A percentile compares a stretch with the other conserved stretches of the same genome.
Evolutionary conservation across 2,888 invertebrate species (phyloP).

Genomic region (Phengaris arion): DNA sequence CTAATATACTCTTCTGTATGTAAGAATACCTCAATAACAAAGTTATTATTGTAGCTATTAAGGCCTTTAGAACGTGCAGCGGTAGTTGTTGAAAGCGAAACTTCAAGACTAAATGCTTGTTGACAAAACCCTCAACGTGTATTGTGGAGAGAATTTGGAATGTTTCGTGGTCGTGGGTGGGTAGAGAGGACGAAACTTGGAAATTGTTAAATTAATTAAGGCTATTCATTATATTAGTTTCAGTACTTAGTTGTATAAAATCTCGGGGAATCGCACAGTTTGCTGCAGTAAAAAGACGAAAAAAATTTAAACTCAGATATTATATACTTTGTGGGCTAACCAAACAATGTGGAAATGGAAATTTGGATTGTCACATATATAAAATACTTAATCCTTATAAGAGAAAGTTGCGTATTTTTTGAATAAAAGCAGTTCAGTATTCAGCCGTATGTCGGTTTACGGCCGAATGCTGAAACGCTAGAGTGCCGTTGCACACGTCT

Average conservation of each 20-base stretch:
- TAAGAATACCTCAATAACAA: constrained; percentile 13
- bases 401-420: too few relatives aligned
- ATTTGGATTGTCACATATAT: too few relatives aligned
- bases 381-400: too few relatives aligned
- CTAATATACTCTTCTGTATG: background rate
- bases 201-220: constrained; percentile 11
- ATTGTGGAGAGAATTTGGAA: background rate
- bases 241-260: background rate
- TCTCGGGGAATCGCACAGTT: too few relatives aligned
- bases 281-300: too few relatives aligned
- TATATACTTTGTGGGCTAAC: too few relatives aligned
- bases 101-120: constrained; percentile 1
- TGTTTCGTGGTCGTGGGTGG: background rate
- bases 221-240: background rate
- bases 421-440: too few relatives aligned
- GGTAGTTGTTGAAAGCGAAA: background rate
- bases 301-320: too few relatives aligned
- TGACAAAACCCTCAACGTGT: constrained; percentile 3
- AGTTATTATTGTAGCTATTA: background rate
- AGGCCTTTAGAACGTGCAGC: background rate
- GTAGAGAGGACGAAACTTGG: background rate
- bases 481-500: too few relatives aligned
- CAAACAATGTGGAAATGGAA: too few relatives aligned
- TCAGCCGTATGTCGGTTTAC: too few relatives aligned
- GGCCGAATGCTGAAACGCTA: too few relatives aligned